Evolutionary conservation across 1,140 invertebrate genomes (phyloP), one percentile per base, ranked within the genome.

Genomic region (Eufriesea mexicana): DNA sequence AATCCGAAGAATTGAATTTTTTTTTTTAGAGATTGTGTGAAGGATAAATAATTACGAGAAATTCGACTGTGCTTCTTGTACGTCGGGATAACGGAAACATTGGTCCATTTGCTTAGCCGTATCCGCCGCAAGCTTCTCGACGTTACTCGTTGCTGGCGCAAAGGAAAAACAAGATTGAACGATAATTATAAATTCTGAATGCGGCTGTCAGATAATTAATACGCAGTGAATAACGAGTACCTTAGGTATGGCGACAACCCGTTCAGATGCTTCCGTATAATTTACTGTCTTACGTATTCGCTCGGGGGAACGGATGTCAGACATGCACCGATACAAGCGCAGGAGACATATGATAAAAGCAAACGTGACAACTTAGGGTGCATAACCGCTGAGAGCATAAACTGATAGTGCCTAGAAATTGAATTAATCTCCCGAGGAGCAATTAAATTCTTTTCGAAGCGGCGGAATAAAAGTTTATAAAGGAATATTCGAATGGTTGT

Each of bases 141-240:
- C 23, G 57, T 59, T 25, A 23, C 9, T 59, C 14, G n/a, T 59
- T n/a, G 5, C 57, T 2, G 4, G 4, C 35, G 4, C 1, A 6
- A n/a, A 7, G 7, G 16, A 62, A 77, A 55, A 25, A 51, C 61
- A 42, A 57, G 62, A 18, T 57, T 28, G 73, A 75, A 70, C 14
- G 45, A 45, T 68, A 68, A 68, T 68, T 68, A 68, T 68, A 68
- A 68, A 68, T 68, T 45, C 23, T 16, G 23, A 45, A 47, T n/a
- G 79, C 57, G 55, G 81, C 14, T 42, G 42, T 57, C 42, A 71
- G 28, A 59, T 61, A 71, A 79, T 79, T 79, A 79, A 70, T 79
- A 35, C 35, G 35, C 35, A 4, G 35, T 4, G 35, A 79, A 25
- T 67, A 59, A 79, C 70, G 77, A 79, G 59, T 79, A 79, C 35